phyloP scores from a whole-genome alignment of 92 coral and sea anemone species.

The Actinostola sp. region DNA sequence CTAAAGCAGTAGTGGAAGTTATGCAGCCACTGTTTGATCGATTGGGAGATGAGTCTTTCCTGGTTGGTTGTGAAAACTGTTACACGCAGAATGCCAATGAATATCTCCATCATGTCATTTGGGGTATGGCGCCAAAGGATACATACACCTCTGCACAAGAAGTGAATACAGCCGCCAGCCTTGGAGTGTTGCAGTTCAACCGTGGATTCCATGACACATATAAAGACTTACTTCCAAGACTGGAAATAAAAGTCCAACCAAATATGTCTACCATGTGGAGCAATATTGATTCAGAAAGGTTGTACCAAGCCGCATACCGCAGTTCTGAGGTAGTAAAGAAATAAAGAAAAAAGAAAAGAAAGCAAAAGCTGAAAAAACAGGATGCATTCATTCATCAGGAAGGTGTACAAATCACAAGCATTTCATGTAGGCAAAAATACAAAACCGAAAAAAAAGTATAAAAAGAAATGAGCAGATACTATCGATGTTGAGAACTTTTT shows the following conservation, averaged over 20 bases:
- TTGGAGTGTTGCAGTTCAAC: conserved; percentile 15
- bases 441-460: no score
- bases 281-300: conserved; percentile 34
- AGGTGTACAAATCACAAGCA: conserved; percentile 47
- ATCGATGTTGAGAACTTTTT: no score
- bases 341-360: conserved; percentile 21
- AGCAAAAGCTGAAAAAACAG: conserved; percentile 14
- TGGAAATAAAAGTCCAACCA: not conserved
- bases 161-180: conserved; percentile 1
- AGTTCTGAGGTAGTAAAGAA: not conserved
- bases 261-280: conserved; percentile 2
- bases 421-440: no score
- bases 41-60: not conserved
- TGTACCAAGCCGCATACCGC: not conserved
- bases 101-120: conserved; percentile 39
- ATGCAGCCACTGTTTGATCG: conserved; percentile 1
- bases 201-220: not conserved
- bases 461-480: no score
- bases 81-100: conserved; percentile 58
- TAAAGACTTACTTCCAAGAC: not conserved
- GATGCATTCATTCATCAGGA: conserved; percentile 60
- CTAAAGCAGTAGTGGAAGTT: not conserved
- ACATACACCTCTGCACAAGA: not conserved
- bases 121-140: conserved; percentile 3
- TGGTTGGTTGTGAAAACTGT: conserved; percentile 10